Evolutionary conservation across 2,888 invertebrate genomes (phyloP).

Genomic region (Dichetophora obliterata): DNA sequence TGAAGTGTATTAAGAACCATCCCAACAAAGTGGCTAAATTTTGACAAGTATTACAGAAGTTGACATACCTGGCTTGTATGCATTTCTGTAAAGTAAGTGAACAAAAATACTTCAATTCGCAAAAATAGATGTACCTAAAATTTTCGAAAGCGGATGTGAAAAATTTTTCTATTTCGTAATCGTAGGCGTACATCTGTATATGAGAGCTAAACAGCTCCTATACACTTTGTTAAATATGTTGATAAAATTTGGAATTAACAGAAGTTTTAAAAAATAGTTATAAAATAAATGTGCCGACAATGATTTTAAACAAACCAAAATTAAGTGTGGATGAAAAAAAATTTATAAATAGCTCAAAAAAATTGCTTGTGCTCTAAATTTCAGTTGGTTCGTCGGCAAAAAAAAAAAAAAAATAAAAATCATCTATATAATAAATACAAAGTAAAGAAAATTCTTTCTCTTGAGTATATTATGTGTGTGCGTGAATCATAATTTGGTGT

Average conservation of each 20-base stretch:
- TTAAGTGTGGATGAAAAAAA: conserved; percentile 12
- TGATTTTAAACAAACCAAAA: conserved; percentile 34
- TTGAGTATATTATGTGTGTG: not conserved
- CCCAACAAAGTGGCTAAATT: too few species aligned
- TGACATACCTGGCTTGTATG: not conserved
- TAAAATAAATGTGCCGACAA: conserved; percentile 23
- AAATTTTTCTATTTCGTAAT: conserved; percentile 20
- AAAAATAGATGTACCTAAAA: not conserved
- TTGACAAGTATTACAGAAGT: not conserved
- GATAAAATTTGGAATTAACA: not conserved
- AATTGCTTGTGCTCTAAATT: conserved; percentile 40
- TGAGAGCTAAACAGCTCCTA: not conserved
- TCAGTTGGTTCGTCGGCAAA: conserved; percentile 11
- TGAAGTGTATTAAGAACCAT: too few species aligned
- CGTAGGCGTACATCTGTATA: not conserved
- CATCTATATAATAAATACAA: conserved; percentile 4
- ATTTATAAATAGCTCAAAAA: conserved; percentile 42
- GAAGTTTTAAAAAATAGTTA: conserved; percentile 6
- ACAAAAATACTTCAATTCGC: not conserved
- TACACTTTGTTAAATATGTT: not conserved
- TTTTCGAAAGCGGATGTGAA: not conserved
- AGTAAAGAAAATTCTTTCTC: not conserved
- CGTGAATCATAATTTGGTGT: not conserved
- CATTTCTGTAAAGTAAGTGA: conserved; percentile 9
- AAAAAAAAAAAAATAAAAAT: not conserved